phyloP scores from a whole-genome alignment of 1,140 invertebrate species.

The Drosophila quadrilineata region DNA sequence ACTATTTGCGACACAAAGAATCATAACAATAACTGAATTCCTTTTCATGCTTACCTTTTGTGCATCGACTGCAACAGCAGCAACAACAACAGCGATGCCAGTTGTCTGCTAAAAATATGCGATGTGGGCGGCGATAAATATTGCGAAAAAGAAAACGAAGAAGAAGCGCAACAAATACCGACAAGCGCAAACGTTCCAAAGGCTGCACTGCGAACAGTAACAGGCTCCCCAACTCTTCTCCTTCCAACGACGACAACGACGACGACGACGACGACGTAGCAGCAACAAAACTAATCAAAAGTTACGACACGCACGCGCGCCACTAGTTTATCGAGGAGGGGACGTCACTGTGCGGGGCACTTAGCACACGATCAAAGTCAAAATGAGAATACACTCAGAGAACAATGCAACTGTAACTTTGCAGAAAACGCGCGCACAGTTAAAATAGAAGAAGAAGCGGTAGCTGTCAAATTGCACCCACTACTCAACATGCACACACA shows the following conservation, averaged over 20 bases:
- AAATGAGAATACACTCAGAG: conserved; percentile 47
- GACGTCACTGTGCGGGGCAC: not conserved
- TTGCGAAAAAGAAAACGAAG: conserved; percentile 39
- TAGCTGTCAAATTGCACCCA: no score
- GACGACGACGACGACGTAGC: conserved; percentile 36
- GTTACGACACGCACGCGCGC: conserved; percentile 71
- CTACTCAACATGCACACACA: no score
- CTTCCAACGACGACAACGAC: not conserved
- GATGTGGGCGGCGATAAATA: conserved; percentile 69
- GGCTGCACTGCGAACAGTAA: conserved; percentile 36
- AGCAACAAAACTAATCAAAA: conserved; percentile 62
- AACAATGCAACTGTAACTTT: conserved; percentile 66
- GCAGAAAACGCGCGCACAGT: conserved; percentile 30
- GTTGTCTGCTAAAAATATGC: conserved; percentile 38
- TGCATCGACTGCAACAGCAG: conserved; percentile 13
- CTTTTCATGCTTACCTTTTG: conserved; percentile 51
- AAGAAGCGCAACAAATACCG: conserved; percentile 45
- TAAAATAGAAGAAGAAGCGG: conserved; percentile 18
- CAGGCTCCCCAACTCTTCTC: not conserved
- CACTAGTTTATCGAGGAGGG: not conserved
- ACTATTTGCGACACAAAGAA: conserved; percentile 1
- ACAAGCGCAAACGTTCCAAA: no score
- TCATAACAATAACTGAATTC: conserved; percentile 40
- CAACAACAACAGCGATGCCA: no score
- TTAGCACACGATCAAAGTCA: conserved; percentile 61